phyloP scores from a whole-genome alignment of 2,113 vertebrate species.

The Poeciliopsis prolifica region DNA sequence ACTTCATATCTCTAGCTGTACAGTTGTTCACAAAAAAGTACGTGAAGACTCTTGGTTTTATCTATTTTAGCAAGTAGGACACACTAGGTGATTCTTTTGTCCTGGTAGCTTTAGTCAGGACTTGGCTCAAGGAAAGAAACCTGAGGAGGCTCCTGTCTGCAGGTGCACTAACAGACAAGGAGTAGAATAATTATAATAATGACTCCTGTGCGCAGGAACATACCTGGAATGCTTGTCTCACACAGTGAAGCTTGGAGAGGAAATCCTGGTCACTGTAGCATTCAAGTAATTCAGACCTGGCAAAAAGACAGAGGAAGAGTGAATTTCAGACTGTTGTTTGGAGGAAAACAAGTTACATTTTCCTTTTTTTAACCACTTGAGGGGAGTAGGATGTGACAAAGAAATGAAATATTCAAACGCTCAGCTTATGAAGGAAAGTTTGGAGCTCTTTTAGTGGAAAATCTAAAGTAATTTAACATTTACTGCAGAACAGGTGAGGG shows the following conservation, averaged over 20 bases:
- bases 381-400: too few relatives aligned
- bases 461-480: neutral
- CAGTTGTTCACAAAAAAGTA: neutral
- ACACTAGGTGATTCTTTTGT: too few relatives aligned
- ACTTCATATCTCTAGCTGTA: neutral
- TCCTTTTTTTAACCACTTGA: too few relatives aligned
- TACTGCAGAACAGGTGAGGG: neutral
- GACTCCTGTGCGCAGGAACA: conserved; percentile 12
- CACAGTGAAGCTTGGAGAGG: conserved; percentile 93
- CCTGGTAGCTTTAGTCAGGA: too few relatives aligned
- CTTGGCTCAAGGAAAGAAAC: too few relatives aligned
- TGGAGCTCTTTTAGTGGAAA: neutral
- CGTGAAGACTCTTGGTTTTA: too few relatives aligned
- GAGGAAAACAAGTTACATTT: neutral
- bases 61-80: too few relatives aligned
- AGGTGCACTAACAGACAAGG: too few relatives aligned
- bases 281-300: conserved; percentile 87
- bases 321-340: neutral
- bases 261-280: conserved; percentile 97
- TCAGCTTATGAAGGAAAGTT: neutral
- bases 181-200: too few relatives aligned
- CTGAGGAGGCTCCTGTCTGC: too few relatives aligned
- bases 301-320: neutral
- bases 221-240: conserved; percentile 96
- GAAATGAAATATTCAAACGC: neutral